Conservation (phyloP, 2,888 invertebrate species). For the Stomorhina lunata region DNA sequence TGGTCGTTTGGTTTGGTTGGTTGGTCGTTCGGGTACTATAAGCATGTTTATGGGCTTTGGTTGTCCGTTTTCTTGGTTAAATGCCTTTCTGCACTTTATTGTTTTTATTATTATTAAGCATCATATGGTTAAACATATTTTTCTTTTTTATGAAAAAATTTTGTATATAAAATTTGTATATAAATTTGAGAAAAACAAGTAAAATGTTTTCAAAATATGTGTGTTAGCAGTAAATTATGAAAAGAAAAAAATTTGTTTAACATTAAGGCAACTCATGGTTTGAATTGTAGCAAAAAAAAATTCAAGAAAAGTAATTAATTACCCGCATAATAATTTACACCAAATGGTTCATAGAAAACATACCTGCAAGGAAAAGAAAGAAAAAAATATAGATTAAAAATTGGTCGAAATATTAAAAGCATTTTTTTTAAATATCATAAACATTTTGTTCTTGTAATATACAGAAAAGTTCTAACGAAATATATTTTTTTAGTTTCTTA, state of each 20-base stretch:
- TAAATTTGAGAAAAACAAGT: neutral
- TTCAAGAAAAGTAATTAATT: neutral
- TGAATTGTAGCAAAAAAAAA: neutral
- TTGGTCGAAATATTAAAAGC: too few species aligned
- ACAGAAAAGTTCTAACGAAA: too few species aligned
- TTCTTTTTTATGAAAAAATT: neutral
- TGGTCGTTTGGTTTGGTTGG: slow-evolving; percentile 13
- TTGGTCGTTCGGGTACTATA: neutral
- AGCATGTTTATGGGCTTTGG: neutral
- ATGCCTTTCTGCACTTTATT: slow-evolving; percentile 23
- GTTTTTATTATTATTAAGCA: neutral
- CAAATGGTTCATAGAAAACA: too few species aligned
- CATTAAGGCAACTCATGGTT: neutral
- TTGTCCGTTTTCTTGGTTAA: slow-evolving; percentile 10
- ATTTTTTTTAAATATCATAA: too few species aligned
- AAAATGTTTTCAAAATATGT: neutral
- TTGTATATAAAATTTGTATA: neutral
- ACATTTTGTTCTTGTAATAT: too few species aligned
- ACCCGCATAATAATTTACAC: too few species aligned
- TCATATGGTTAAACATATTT: slow-evolving; percentile 34
- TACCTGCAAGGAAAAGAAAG: too few species aligned
- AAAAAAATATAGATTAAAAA: too few species aligned
- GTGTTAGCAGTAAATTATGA: neutral
- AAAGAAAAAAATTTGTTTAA: neutral
- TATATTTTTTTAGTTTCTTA: too few species aligned